A percentile compares a stretch with the other conserved stretches of the same genome.
Conservation (phyloP, 2,113 vertebrate species). For the Myotis davidii region DNA sequence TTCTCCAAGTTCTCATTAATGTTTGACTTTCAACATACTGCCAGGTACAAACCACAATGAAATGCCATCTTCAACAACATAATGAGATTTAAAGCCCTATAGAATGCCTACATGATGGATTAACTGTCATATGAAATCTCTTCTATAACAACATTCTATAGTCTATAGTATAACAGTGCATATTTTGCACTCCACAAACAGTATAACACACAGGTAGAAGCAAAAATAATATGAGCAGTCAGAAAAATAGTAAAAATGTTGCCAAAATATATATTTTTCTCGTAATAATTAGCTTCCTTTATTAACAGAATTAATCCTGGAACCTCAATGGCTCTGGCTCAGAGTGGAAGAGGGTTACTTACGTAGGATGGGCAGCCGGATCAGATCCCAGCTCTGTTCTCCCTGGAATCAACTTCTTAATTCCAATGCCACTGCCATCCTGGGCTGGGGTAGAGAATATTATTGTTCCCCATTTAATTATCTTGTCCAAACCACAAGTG, state of each 20-base stretch:
- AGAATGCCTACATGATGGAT: not conserved
- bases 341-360: not conserved
- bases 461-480: not conserved
- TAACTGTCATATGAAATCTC: not conserved
- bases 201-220: not conserved
- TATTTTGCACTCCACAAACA: slow-evolving; percentile 20
- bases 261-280: not conserved
- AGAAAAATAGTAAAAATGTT: slow-evolving; percentile 43
- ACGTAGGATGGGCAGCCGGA: not conserved
- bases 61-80: slow-evolving; percentile 49
- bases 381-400: not conserved
- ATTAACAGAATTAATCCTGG: slow-evolving; percentile 27
- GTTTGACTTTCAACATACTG: slow-evolving; percentile 43
- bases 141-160: not conserved
- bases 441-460: not conserved
- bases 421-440: not conserved
- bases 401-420: not conserved
- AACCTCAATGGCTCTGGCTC: not conserved
- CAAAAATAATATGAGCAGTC: not conserved
- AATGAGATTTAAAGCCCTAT: slow-evolving; percentile 23
- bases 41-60: slow-evolving; percentile 19
- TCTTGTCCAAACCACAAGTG: not conserved
- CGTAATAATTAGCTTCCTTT: not conserved
- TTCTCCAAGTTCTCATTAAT: slow-evolving; percentile 30
- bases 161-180: not conserved